phyloP scores from a whole-genome alignment of 2,113 vertebrate genomes.

The Fulmarus glacialis region DNA sequence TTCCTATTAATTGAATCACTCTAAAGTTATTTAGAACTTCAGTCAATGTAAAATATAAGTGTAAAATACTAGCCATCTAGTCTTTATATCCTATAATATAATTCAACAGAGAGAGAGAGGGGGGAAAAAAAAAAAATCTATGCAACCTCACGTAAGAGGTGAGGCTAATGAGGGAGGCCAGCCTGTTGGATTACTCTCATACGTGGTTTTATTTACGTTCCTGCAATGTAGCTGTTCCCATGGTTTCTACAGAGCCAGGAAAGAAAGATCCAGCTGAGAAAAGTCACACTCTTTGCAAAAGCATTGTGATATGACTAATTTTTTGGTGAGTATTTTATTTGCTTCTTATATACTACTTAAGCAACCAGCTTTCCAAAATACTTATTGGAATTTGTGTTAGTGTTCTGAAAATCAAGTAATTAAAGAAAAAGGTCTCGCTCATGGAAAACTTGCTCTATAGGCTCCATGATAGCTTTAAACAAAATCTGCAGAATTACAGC shows the following conservation, averaged over 20 bases:
- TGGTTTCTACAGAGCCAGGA: not conserved
- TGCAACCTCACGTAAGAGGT: fast-evolving
- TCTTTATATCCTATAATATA: not conserved
- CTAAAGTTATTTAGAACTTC: not conserved
- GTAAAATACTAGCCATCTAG: not conserved
- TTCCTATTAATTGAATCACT: not conserved
- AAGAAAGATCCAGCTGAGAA: not conserved
- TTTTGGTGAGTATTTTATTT: not conserved
- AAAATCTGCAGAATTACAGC: not conserved
- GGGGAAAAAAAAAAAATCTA: not conserved
- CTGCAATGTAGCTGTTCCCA: not conserved
- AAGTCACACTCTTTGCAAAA: not conserved
- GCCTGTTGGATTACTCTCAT: not conserved
- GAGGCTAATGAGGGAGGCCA: not conserved
- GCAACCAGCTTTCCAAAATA: not conserved
- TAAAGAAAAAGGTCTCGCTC: not conserved
- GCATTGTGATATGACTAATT: not conserved
- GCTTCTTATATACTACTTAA: not conserved
- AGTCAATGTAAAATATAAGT: not conserved
- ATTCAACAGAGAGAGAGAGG: not conserved
- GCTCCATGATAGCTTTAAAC: not conserved
- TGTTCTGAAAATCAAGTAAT: not conserved
- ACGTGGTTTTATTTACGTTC: not conserved
- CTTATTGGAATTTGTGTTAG: not conserved
- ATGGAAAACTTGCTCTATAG: not conserved